phyloP scores from a whole-genome alignment of 2,113 vertebrate species.

The Hemichromis elongatus region DNA sequence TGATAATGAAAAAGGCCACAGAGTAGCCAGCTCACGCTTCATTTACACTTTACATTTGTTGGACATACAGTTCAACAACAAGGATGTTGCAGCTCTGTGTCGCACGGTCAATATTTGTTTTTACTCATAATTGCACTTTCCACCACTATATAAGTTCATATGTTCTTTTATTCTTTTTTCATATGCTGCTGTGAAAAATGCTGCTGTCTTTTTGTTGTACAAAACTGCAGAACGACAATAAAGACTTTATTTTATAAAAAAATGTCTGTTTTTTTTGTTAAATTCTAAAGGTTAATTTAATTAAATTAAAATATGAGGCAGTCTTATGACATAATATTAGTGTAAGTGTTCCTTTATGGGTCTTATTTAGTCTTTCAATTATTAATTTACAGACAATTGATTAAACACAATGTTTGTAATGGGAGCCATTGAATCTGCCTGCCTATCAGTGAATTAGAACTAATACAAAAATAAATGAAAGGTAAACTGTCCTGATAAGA shows the following conservation, averaged over 20 bases:
- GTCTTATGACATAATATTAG: neutral
- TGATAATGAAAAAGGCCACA: neutral
- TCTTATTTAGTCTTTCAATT: neutral
- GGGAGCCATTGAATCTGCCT: neutral
- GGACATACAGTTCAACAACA: neutral
- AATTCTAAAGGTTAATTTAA: neutral
- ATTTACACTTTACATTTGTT: neutral
- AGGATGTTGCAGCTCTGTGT: neutral
- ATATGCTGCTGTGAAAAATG: no score
- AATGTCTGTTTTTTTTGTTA: neutral
- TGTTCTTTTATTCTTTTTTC: neutral
- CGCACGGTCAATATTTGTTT: neutral
- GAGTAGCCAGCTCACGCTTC: neutral
- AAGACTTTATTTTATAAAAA: no score
- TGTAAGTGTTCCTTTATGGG: neutral
- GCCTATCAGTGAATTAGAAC: neutral
- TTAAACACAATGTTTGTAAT: neutral
- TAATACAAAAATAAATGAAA: neutral
- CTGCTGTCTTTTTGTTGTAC: no score
- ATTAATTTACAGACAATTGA: neutral
- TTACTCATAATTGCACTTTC: neutral
- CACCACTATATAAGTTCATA: neutral
- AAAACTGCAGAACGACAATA: no score
- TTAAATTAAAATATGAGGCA: neutral
- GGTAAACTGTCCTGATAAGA: neutral